Percentiles rank a stretch among this genome's conserved stretches.
Conservation (phyloP, 2,113 vertebrate species). For the Petromus typicus region DNA sequence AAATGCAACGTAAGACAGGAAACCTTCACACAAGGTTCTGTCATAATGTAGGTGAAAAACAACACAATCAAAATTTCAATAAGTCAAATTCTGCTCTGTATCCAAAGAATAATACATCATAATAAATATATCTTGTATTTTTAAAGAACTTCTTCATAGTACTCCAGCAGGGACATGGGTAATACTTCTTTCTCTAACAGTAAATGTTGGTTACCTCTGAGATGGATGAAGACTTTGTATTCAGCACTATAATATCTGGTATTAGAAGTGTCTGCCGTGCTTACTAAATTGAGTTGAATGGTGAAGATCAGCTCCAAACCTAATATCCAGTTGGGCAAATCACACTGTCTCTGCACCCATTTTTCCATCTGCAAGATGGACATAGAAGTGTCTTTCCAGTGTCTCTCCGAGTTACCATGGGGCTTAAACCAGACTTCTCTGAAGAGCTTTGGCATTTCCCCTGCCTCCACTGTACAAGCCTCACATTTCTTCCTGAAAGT, state of each 20-base stretch:
- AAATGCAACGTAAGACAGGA: background rate
- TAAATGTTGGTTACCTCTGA: background rate
- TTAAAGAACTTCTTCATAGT: background rate
- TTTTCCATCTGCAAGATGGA: conserved; percentile 41
- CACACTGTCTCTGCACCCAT: background rate
- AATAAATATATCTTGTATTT: background rate
- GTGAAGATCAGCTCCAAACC: background rate
- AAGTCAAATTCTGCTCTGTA: background rate
- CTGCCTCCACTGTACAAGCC: background rate
- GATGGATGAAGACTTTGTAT: conserved; percentile 5
- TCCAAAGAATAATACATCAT: background rate
- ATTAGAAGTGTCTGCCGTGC: conserved; percentile 47
- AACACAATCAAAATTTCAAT: background rate
- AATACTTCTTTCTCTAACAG: background rate
- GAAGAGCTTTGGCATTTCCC: background rate
- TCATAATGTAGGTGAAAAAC: background rate
- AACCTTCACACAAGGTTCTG: background rate
- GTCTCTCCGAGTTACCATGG: background rate
- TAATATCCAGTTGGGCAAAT: conserved; percentile 22
- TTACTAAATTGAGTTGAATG: conserved; percentile 53
- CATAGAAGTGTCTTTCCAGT: conserved; percentile 31
- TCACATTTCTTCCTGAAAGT: conserved; percentile 1
- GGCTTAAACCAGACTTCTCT: conserved; percentile 28
- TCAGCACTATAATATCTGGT: conserved; percentile 14
- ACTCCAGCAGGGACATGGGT: background rate